Conservation (phyloP, 2,797 vertebrate species). For the Streptopelia turtur region DNA sequence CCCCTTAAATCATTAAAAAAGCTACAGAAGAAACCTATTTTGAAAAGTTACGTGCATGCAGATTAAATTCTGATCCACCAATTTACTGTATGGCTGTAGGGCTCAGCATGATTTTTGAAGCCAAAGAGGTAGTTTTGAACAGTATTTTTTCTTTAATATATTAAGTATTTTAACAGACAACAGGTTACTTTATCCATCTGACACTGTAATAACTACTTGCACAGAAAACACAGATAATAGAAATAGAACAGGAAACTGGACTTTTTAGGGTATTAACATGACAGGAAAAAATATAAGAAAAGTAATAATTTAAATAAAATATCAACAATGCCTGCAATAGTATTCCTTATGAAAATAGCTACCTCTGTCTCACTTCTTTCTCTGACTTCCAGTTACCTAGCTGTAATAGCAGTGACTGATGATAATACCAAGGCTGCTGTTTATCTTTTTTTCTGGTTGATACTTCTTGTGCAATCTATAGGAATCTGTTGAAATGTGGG, state of each 20-base stretch:
- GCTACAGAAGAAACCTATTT: not conserved
- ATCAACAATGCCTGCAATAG: not conserved
- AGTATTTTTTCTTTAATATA: not conserved
- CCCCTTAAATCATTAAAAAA: not conserved
- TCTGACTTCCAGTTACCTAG: not conserved
- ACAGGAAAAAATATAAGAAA: not conserved
- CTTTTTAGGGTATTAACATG: not conserved
- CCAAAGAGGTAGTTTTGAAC: not conserved
- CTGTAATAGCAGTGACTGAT: not conserved
- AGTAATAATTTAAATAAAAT: not conserved
- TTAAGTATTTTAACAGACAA: not conserved
- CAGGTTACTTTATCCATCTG: not conserved
- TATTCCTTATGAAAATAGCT: not conserved
- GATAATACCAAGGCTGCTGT: not conserved
- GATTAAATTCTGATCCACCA: not conserved
- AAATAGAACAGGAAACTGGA: not conserved
- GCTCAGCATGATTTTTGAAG: not conserved
- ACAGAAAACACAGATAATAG: not conserved
- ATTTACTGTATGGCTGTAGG: not conserved
- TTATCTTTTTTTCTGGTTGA: not conserved
- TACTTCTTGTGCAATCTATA: not conserved
- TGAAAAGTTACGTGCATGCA: not conserved
- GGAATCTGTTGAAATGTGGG: not conserved
- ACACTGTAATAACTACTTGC: not conserved
- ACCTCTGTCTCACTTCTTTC: not conserved